A percentile compares a stretch with the other conserved stretches of the same genome.
phyloP scores from a whole-genome alignment of 30 jellyfish, hydroid and myxozoan genomes.

The Hydractinia echinata region DNA sequence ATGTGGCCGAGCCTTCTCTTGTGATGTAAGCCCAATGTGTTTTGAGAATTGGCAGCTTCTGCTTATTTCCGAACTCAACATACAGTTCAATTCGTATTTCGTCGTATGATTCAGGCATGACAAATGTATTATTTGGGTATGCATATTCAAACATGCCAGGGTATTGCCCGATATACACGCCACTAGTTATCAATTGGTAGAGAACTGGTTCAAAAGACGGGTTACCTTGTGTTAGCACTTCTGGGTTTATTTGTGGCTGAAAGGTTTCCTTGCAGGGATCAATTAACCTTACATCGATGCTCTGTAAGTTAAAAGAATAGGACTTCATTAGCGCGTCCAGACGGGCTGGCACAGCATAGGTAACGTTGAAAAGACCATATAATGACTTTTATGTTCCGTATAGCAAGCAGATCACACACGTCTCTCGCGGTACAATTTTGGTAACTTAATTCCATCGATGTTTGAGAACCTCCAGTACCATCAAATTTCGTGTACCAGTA shows the following conservation, averaged over 20 bases:
- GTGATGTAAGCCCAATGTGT: constrained; percentile 31
- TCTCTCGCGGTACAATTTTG: constrained; percentile 4
- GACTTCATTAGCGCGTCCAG: background rate
- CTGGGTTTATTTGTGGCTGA: background rate
- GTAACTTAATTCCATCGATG: background rate
- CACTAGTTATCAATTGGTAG: background rate
- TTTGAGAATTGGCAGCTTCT: background rate
- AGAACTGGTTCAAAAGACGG: no score
- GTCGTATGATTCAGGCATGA: background rate
- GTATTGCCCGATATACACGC: background rate
- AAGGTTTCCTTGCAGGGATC: background rate
- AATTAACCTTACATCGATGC: background rate
- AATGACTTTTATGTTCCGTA: background rate
- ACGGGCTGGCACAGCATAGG: background rate
- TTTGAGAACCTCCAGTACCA: background rate
- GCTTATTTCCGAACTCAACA: background rate
- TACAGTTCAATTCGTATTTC: background rate
- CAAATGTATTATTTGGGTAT: background rate
- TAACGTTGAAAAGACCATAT: constrained; percentile 2
- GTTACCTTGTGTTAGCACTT: background rate
- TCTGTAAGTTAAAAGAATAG: background rate
- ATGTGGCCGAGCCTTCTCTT: background rate
- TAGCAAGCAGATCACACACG: background rate
- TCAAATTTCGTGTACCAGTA: background rate
- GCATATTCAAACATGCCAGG: background rate